Base-by-base conservation (phyloP, 2,113 vertebrate genomes). In the Polypterus bichir region DNA sequence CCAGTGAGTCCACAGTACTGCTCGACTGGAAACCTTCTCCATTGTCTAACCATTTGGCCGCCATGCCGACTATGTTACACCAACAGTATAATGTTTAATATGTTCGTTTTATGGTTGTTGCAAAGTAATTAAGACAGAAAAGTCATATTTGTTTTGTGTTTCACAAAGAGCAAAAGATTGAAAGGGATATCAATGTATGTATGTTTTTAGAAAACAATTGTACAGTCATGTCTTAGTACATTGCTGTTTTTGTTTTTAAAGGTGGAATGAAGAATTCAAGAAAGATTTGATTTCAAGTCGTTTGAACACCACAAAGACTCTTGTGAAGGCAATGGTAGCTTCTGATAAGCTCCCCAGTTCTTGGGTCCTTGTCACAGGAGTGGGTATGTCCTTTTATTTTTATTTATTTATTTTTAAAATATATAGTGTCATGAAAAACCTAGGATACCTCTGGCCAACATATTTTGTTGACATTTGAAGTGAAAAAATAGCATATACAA, bases 351-450 rank as follows among this genome's bases (percentile, higher is more conserved):
- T 79, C 0, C 85, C 80, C 3, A 60, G 7, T 11, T 71, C 74
- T 59, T 89, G 86, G 85, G 71, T 87, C 27, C 66, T 89, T 0
- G 54, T 88, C 76, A 88, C 85, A 27, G 87, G 86, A 60, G 80
- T 86, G 81, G 87, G 86, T 88, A 83, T 11, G 9, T 9, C 5
- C n/a, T 44, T 6, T 5, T 11, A 5, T 44, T 44, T 5, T 5
- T 4, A 5, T 3, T 10, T 4, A 5, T 55, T 44, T 11, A 6
- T 10, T 44, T 5, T 10, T 10, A 46, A 27, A 8, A 49, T 27
- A 27, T 27, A 27, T 27, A 27, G 27, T 27, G 27, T 2, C 27
- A 27, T 27, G 27, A 27, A 27, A 27, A 27, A 27, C 27, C 27
- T 27, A 27, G 2, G 27, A 27, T 27, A 27, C 27, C 27, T 27